These are phyloP conservation scores for Listrodromus nycthemerus DNA, from an alignment of 2,888 invertebrate species.

Conservation along the genomic window DNA sequence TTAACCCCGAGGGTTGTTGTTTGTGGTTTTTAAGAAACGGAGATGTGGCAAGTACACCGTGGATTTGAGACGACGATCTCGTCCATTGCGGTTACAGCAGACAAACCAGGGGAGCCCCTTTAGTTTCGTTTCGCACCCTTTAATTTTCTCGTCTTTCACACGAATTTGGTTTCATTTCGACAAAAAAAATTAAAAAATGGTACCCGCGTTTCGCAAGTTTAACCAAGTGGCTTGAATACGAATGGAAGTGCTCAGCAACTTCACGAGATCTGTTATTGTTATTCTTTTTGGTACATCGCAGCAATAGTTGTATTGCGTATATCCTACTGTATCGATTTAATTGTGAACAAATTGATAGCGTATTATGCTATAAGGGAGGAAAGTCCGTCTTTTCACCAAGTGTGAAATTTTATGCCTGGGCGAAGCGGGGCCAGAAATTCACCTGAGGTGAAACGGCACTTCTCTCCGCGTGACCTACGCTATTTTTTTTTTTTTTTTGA, in stretches of 20 bases:
- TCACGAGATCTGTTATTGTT: background rate
- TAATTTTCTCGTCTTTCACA: slow-evolving; percentile 4
- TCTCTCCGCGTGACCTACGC: too few species aligned
- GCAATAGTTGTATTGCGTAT: too few species aligned
- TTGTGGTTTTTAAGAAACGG: slow-evolving; percentile 57
- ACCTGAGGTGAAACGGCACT: too few species aligned
- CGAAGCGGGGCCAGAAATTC: too few species aligned
- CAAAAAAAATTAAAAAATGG: background rate
- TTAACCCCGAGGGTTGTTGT: slow-evolving; percentile 59
- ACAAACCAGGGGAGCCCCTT: slow-evolving; percentile 21
- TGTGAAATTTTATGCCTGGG: too few species aligned
- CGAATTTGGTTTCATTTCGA: slow-evolving; percentile 17
- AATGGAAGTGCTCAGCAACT: background rate
- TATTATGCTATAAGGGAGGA: too few species aligned
- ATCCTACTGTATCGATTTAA: too few species aligned
- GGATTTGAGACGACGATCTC: slow-evolving; percentile 76
- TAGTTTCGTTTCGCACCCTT: slow-evolving; percentile 14
- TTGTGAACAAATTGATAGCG: background rate
- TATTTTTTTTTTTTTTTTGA: too few species aligned
- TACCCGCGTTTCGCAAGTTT: slow-evolving; percentile 35
- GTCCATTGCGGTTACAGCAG: slow-evolving; percentile 62
- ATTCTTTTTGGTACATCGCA: background rate
- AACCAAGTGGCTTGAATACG: background rate
- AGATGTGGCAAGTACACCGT: slow-evolving; percentile 77
- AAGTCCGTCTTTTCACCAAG: too few species aligned